A percentile compares a stretch with the other conserved stretches of the same genome.
These are phyloP conservation scores for Hypena proboscidalis DNA, from an alignment of 2,888 invertebrate species.

Conservation along the genomic window DNA sequence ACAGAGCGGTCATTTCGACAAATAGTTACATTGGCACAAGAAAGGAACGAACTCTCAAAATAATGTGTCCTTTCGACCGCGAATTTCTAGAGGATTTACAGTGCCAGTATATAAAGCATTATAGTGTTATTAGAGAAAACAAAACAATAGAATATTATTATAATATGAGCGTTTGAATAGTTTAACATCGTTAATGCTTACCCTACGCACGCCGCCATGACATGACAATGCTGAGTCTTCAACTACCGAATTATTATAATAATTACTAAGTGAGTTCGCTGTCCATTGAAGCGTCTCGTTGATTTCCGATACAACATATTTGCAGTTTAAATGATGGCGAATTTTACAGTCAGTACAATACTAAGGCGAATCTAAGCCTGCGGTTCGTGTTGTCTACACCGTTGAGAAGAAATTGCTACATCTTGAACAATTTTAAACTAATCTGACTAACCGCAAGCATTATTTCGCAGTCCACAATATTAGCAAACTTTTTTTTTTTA, in stretches of 20 bases:
- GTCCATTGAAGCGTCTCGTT: slow-evolving; percentile 26
- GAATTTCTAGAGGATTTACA: slow-evolving; percentile 38
- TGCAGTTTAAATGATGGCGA: not conserved
- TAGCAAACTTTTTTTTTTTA: too few relatives aligned
- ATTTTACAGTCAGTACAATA: slow-evolving; percentile 17
- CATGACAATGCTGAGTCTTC: slow-evolving; percentile 51
- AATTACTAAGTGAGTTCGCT: slow-evolving; percentile 25
- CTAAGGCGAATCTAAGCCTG: too few relatives aligned
- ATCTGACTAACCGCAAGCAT: too few relatives aligned
- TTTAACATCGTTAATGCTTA: slow-evolving; percentile 60
- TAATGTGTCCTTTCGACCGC: slow-evolving; percentile 39
- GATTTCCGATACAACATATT: too few relatives aligned
- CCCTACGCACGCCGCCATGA: slow-evolving; percentile 50
- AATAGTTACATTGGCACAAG: slow-evolving; percentile 39
- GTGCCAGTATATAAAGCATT: slow-evolving; percentile 51
- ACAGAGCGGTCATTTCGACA: slow-evolving; percentile 33
- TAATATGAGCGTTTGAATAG: slow-evolving; percentile 59
- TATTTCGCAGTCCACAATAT: too few relatives aligned
- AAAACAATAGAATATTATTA: slow-evolving; percentile 51
- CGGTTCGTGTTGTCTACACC: too few relatives aligned
- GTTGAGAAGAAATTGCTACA: too few relatives aligned
- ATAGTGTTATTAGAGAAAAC: slow-evolving; percentile 52
- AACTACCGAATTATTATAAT: slow-evolving; percentile 42
- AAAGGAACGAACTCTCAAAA: slow-evolving; percentile 39
- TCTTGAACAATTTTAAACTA: too few relatives aligned